Evolutionary conservation across 2,888 invertebrate species (phyloP).

Genomic region (Perithous albicinctus): DNA sequence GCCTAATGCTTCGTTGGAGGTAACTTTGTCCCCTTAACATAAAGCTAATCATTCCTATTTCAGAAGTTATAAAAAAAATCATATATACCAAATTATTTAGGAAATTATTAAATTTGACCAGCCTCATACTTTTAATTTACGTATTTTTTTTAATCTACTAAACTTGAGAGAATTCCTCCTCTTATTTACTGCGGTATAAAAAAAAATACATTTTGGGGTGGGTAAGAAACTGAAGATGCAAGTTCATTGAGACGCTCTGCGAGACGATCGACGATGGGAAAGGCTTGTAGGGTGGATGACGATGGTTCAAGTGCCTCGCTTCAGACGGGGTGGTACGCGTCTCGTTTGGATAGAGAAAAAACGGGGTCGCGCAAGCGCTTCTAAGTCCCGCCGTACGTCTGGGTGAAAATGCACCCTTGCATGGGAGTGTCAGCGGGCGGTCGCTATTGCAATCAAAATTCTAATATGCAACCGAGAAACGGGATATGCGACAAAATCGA

Average conservation of each 20-base stretch:
- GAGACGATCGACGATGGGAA: constrained; percentile 23
- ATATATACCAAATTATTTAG: neutral
- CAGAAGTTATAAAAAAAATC: neutral
- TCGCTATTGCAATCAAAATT: constrained; percentile 79
- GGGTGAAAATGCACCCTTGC: constrained; percentile 83
- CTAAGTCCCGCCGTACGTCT: constrained; percentile 71
- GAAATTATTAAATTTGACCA: no score
- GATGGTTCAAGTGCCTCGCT: constrained; percentile 37
- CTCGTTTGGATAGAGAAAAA: constrained; percentile 60
- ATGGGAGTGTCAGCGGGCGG: constrained; percentile 82
- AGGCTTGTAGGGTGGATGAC: neutral
- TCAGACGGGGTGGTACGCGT: constrained; percentile 32
- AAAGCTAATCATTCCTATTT: neutral
- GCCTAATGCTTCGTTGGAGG: no score
- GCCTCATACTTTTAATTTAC: no score
- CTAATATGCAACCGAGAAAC: constrained; percentile 80
- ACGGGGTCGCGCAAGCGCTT: constrained; percentile 77
- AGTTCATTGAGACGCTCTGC: neutral
- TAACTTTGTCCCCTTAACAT: neutral
- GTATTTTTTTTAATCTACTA: no score
- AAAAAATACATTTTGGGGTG: neutral
- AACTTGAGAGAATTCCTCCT: neutral
- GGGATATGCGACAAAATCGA: constrained; percentile 89
- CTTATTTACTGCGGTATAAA: neutral
- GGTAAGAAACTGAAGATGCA: neutral